A percentile compares a stretch with the other conserved stretches of the same genome.
phyloP scores from a whole-genome alignment of 2,797 vertebrate genomes.

The Eutrigla gurnardus region DNA sequence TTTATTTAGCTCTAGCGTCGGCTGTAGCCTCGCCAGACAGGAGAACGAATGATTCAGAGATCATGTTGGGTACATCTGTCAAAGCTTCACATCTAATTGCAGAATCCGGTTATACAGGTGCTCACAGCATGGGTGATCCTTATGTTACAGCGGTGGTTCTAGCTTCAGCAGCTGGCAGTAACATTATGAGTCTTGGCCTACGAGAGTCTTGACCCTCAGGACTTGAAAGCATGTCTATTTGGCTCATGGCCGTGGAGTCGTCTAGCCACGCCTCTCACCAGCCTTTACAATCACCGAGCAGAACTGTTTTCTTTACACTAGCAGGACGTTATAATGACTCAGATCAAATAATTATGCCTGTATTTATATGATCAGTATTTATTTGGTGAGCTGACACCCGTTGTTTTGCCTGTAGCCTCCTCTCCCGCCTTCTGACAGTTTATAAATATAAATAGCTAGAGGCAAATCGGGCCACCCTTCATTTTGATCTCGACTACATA shows the following conservation, averaged over 20 bases:
- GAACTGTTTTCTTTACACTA: not conserved
- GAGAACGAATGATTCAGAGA: not conserved
- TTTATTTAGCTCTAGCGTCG: not conserved
- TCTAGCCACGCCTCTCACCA: not conserved
- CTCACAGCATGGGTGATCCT: not conserved
- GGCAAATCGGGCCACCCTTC: not conserved
- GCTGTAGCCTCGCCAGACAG: not conserved
- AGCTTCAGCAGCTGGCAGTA: not conserved
- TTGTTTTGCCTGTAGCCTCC: not conserved
- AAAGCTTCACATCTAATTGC: not conserved
- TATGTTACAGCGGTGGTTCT: not conserved
- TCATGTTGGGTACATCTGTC: not conserved
- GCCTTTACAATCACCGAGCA: not conserved
- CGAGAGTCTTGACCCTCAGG: conserved; percentile 5
- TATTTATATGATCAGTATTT: too few species aligned
- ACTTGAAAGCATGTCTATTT: not conserved
- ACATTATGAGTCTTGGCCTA: not conserved
- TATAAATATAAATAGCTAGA: conserved; percentile 24
- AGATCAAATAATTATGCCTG: not conserved
- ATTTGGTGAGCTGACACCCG: not conserved
- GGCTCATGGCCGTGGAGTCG: not conserved
- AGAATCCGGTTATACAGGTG: not conserved
- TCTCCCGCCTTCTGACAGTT: conserved; percentile 1
- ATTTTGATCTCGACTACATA: not conserved
- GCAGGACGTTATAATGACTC: not conserved